Conservation (phyloP, 2,797 vertebrate genomes). For the Chloroceryle inda region DNA sequence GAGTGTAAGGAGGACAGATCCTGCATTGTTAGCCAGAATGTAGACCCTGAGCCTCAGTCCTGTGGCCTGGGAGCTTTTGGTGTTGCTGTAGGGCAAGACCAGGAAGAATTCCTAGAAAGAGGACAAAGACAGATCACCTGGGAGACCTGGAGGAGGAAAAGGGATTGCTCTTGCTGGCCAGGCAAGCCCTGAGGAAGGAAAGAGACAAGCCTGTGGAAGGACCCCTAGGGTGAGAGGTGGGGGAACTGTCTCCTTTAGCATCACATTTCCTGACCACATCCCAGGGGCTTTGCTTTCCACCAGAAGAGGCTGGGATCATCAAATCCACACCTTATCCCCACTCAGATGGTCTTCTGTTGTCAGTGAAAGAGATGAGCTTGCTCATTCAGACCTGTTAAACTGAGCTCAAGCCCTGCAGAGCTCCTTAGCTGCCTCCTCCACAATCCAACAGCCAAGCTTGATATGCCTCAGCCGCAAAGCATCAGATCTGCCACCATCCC, state of each 20-base stretch:
- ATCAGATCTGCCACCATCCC: not conserved
- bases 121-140: not conserved
- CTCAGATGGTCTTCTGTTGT: not conserved
- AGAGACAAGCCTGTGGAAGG: not conserved
- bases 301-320: not conserved
- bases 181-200: not conserved
- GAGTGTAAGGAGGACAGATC: not conserved
- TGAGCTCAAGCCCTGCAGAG: not conserved
- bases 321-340: not conserved
- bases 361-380: accelerated
- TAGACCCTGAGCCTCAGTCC: not conserved
- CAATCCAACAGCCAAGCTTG: not conserved
- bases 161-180: not conserved
- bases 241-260: not conserved
- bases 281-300: not conserved
- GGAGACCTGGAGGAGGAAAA: not conserved
- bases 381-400: not conserved
- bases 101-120: not conserved
- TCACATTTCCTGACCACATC: not conserved
- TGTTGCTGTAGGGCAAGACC: not conserved
- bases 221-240: not conserved
- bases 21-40: accelerated
- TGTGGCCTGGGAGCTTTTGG: not conserved
- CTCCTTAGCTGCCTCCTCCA: not conserved
- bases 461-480: not conserved